A percentile compares a stretch with the other conserved stretches of the same genome.
Evolutionary conservation across 2,888 invertebrate genomes (phyloP).

Genomic region (Ethmia dodecea): DNA sequence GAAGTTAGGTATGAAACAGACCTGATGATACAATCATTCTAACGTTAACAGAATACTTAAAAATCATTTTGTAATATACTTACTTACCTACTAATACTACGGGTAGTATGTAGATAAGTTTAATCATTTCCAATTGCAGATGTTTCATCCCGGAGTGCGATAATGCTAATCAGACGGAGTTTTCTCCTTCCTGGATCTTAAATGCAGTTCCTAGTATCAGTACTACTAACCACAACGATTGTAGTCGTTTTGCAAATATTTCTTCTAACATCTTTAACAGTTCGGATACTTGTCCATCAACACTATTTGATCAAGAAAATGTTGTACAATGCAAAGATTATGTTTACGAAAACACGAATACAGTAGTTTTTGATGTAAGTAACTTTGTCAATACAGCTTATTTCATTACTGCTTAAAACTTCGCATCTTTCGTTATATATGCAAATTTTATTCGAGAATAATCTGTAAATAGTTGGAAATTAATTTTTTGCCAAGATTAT

Average conservation of each 20-base stretch:
- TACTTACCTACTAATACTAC: too few relatives aligned
- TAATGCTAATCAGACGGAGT: slow-evolving; percentile 21
- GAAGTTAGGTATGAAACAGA: too few relatives aligned
- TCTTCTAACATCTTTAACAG: not conserved
- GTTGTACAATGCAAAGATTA: slow-evolving; percentile 35
- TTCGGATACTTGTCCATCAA: slow-evolving; percentile 34
- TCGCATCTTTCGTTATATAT: too few relatives aligned
- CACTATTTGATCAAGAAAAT: slow-evolving; percentile 35
- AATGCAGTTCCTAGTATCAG: slow-evolving; percentile 44
- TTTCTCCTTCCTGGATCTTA: slow-evolving; percentile 48
- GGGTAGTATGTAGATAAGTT: too few relatives aligned
- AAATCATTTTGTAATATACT: too few relatives aligned
- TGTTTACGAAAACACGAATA: slow-evolving; percentile 44
- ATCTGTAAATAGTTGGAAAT: too few relatives aligned
- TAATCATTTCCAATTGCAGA: too few relatives aligned
- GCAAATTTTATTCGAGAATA: too few relatives aligned
- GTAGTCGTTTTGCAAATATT: slow-evolving; percentile 44
- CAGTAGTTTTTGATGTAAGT: slow-evolving; percentile 53
- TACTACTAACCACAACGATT: slow-evolving; percentile 44
- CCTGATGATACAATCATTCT: too few relatives aligned
- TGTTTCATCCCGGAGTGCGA: slow-evolving; percentile 35
- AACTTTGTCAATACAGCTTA: not conserved
- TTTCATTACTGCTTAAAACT: too few relatives aligned
- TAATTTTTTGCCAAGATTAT: too few relatives aligned
- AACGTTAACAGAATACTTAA: too few relatives aligned